Conservation (phyloP, 2,888 invertebrate species). For the Trachelus troglodyta region DNA sequence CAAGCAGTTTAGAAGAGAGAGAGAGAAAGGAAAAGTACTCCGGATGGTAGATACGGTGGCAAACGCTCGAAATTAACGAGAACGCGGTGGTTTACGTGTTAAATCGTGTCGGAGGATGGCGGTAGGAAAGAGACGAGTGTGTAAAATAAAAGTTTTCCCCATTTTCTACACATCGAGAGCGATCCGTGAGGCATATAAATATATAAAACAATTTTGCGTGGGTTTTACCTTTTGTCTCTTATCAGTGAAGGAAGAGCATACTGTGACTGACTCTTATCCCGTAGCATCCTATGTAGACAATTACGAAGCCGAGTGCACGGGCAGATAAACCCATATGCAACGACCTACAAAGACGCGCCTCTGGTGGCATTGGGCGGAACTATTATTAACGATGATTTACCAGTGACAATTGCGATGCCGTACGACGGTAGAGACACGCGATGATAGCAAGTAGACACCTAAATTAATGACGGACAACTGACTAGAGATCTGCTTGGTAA, state of each 20-base stretch:
- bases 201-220: neutral
- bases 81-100: constrained; percentile 1
- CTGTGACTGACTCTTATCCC: neutral
- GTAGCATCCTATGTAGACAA: neutral
- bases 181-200: neutral
- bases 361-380: neutral
- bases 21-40: constrained; percentile 5
- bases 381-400: neutral
- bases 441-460: neutral
- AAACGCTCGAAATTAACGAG: constrained; percentile 11
- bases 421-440: neutral
- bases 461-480: neutral
- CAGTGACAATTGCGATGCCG: neutral
- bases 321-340: neutral
- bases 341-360: neutral
- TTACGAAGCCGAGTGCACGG: neutral
- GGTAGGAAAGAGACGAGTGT: neutral
- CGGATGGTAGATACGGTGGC: neutral
- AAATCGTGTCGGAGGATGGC: neutral
- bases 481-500: neutral
- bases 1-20: constrained; percentile 1
- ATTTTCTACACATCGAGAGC: neutral
- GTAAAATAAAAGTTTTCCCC: neutral
- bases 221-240: neutral
- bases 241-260: neutral